Evolutionary conservation across 2,797 vertebrate genomes (phyloP), one percentile per base, ranked within the genome.

Genomic region (Schizopygopsis pylzovi): DNA sequence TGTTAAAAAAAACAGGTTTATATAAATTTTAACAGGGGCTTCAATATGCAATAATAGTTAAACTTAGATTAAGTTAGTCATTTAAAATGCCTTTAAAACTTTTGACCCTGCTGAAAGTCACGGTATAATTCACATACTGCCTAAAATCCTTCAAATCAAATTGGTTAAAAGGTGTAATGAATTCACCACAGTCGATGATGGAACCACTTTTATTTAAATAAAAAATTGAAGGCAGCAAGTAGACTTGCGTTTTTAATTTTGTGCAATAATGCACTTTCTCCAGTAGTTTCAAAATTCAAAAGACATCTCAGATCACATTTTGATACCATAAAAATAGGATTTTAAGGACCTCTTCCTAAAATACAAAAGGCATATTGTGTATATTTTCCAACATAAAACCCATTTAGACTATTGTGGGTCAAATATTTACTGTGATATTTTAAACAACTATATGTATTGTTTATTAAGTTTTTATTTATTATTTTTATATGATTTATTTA

Each of bases 81-180:
- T 77, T 15, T n/a, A 77, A 77, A 41, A 77, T 41, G 33, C 1
- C 18, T 13, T 56, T 54, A 22, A n/a, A 41, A 41, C 12, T 39
- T 22, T 59, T 78, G 20, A 59, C 37, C 76, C 6, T n/a, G 20
- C n/a, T 78, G 22, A 78, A 78, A 25, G 22, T 78, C 22, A 78
- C 5, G 13, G 22, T 78, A 16, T 43, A 61, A 61, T 43, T 78
- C n/a, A 54, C 22, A 16, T 22, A n/a, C 33, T 25, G 22, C 10
- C 12, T 59, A 59, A 77, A 77, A 39, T 7, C 5, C 39, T 77
- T 77, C 0, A 39, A 39, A 56, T 39, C 49, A 39, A 56, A 56
- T 1, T 56, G 49, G 73, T 39, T 20, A 54, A 37, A 75, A 76
- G 2, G 52, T 59, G 33, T 59, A 78, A 59, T 59, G 6, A 56